phyloP scores from a whole-genome alignment of 2,113 vertebrate genomes.

The Lonchura striata region DNA sequence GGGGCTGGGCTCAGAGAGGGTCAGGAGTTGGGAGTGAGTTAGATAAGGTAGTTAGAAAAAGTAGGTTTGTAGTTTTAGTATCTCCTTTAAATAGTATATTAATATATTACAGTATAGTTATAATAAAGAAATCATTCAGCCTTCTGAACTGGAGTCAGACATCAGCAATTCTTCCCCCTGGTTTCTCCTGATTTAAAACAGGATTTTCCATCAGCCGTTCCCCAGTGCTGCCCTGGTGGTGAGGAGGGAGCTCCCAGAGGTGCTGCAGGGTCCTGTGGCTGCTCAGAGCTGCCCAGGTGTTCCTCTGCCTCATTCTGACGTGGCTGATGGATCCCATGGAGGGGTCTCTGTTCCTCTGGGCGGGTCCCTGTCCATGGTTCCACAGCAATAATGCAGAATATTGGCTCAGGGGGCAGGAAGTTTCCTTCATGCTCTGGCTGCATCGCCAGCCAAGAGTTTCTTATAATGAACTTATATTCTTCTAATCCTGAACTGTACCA shows the following conservation, averaged over 20 bases:
- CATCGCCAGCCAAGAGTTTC: not conserved
- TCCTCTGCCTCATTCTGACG: not conserved
- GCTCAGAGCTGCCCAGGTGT: accelerated
- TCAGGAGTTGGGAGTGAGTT: too few relatives aligned
- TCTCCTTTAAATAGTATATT: too few relatives aligned
- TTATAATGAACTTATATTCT: not conserved
- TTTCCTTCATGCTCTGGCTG: not conserved
- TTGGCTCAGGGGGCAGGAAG: too few relatives aligned
- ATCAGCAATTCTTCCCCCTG: too few relatives aligned
- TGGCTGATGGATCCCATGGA: not conserved
- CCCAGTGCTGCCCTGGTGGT: not conserved
- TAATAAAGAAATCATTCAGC: too few relatives aligned
- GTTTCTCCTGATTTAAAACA: too few relatives aligned
- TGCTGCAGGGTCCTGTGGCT: accelerated
- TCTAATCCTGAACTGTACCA: not conserved
- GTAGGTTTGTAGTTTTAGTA: too few relatives aligned
- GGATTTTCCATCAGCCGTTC: not conserved
- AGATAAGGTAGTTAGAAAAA: too few relatives aligned
- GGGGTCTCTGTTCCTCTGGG: not conserved
- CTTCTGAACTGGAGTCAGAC: too few relatives aligned
- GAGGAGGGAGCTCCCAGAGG: not conserved
- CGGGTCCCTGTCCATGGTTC: not conserved
- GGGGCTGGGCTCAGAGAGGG: too few relatives aligned
- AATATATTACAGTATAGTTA: too few relatives aligned
- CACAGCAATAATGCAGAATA: not conserved